Base-by-base conservation (phyloP, 2,888 invertebrate genomes). In the Colletes collaris region DNA sequence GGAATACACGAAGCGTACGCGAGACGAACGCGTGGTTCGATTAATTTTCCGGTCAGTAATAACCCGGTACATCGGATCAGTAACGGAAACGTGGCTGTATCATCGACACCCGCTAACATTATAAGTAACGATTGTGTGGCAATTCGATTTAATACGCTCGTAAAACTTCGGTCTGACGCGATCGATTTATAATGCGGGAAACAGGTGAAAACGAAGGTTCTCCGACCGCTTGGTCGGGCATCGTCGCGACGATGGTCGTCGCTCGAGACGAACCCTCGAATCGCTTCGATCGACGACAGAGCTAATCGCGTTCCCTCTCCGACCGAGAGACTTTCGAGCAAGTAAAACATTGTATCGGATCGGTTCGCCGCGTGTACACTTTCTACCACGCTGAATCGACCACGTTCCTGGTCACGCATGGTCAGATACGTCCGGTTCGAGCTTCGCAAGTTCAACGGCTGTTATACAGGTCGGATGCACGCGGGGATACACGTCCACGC, bases 351-450 rank as follows among this genome's bases (percentile, higher is more conserved):
- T 72, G 81, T 68, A 81, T 67, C 69, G 53, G 62, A 73, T 72
- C 63, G 52, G 69, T 65, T 69, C 60, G 52, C 63, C 60, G 52
- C 58, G 60, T 40, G 65, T 64, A 68, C 76, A 64, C 82, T 80
- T 78, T 85, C 84, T 82, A 73, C 67, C 71, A 64, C 67, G 71
- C 68, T 53, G 80, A 70, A 81, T 83, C 76, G 80, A 75, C 82
- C 77, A 77, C 79, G 87, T 87, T 85, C 79, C 77, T 68, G 76
- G 86, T 86, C 83, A 84, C 85, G 86, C 86, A 86, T 83, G 85
- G 65, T 64, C 81, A 79, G 75, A 85, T 63, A 81, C 81, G 83
- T 86, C 86, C 87, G 86, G 86, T 83, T 84, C 85, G 76, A 76
- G 83, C 79, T 83, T 82, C 85, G 70, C 85, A 82, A 86, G 85